Percentiles rank a stretch among this genome's conserved stretches.
Conservation (phyloP, 2,888 invertebrate species). For the Mythimna vitellina region DNA sequence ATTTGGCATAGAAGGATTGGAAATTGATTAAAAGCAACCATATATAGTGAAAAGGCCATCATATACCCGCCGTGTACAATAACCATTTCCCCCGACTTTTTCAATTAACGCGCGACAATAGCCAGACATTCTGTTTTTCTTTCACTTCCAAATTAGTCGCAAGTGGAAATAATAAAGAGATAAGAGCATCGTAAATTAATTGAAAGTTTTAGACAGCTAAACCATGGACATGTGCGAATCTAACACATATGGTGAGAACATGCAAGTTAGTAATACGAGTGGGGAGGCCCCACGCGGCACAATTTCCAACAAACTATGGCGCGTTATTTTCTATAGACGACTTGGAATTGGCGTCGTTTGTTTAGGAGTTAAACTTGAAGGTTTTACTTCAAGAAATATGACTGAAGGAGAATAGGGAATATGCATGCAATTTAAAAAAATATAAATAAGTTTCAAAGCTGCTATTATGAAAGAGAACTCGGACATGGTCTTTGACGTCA, state of each 20-base stretch:
- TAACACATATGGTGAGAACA: conserved; percentile 53
- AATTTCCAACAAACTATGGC: conserved; percentile 49
- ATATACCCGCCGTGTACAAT: conserved; percentile 16
- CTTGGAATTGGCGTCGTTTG: conserved; percentile 34
- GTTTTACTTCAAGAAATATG: conserved; percentile 15
- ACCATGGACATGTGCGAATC: conserved; percentile 50
- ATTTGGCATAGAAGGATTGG: conserved; percentile 26
- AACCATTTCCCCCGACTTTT: conserved; percentile 33
- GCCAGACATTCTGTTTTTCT: conserved; percentile 52
- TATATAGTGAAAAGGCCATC: conserved; percentile 19
- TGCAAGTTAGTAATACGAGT: conserved; percentile 33
- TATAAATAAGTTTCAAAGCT: too few species aligned
- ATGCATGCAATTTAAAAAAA: too few species aligned
- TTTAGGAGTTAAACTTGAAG: conserved; percentile 26
- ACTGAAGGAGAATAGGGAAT: conserved; percentile 7
- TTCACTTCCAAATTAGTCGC: conserved; percentile 32
- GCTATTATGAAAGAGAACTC: too few species aligned
- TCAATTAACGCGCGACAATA: conserved; percentile 46
- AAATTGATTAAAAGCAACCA: conserved; percentile 33
- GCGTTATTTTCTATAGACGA: conserved; percentile 46
- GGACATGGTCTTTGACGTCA: too few species aligned
- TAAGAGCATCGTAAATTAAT: conserved; percentile 21
- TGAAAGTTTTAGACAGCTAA: conserved; percentile 18
- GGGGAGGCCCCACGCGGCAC: conserved; percentile 34
- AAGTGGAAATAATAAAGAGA: conserved; percentile 29